phyloP scores from a whole-genome alignment of 2,113 vertebrate species.

The Manacus vitellinus region DNA sequence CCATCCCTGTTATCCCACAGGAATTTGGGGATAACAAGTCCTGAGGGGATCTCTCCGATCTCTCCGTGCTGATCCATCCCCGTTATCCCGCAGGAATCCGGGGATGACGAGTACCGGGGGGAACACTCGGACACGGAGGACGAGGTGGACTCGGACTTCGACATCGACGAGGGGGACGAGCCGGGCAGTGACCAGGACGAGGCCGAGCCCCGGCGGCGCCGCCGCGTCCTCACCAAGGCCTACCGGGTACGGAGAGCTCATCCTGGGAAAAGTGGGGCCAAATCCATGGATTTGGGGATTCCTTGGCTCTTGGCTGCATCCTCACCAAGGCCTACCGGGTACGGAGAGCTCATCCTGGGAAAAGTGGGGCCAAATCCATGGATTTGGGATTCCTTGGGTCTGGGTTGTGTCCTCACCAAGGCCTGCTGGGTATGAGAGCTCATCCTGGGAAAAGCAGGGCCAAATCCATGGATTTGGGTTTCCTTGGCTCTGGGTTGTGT shows the following conservation, averaged over 20 bases:
- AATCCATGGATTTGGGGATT: accelerated
- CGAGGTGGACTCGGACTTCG: constrained; percentile 96
- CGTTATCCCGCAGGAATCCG: constrained; percentile 80
- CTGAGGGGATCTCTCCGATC: neutral
- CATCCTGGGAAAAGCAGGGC: too few species aligned
- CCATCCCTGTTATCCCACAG: neutral
- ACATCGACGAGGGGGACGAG: constrained; percentile 95
- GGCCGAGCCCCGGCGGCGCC: constrained; percentile 86
- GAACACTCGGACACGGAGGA: constrained; percentile 96
- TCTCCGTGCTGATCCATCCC: neutral
- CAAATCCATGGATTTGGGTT: too few species aligned
- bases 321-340: too few species aligned
- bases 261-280: accelerated
- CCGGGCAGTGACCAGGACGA: constrained; percentile 92
- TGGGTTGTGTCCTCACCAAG: too few species aligned
- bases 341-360: too few species aligned
- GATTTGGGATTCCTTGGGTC: too few species aligned
- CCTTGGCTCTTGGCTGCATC: neutral
- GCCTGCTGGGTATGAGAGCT: too few species aligned
- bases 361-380: too few species aligned
- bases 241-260: constrained; percentile 77
- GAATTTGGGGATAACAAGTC: neutral
- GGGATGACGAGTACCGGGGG: constrained; percentile 92
- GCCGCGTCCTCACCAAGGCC: constrained; percentile 90
- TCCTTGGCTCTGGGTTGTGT: too few species aligned